A percentile compares a stretch with the other conserved stretches of the same genome.
Conservation (phyloP, 2,113 vertebrate species). For the chimpanzee (Pan troglodytes) region NHGRI_mPanTro3-v2.1_pri NC_072411.2:87148501-87149000, state of each 20-base stretch:
- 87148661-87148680: neutral
- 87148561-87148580: neutral
- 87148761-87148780: neutral
- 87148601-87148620: neutral
- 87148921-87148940: neutral
- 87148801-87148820: neutral
- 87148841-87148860: neutral
- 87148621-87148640: neutral
- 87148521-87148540: neutral
- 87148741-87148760: neutral
- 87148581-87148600: neutral
- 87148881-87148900: neutral
- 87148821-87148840: neutral
- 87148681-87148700: neutral
- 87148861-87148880: neutral
- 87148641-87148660: neutral
- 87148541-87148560: neutral
- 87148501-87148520: neutral
- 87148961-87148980: neutral
- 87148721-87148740: neutral
- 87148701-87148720: neutral
- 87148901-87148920: neutral
- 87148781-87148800: fast-evolving
- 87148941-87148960: neutral
- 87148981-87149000: neutral